Conservation (phyloP, 2,888 invertebrate genomes). For the Boloria selene region DNA sequence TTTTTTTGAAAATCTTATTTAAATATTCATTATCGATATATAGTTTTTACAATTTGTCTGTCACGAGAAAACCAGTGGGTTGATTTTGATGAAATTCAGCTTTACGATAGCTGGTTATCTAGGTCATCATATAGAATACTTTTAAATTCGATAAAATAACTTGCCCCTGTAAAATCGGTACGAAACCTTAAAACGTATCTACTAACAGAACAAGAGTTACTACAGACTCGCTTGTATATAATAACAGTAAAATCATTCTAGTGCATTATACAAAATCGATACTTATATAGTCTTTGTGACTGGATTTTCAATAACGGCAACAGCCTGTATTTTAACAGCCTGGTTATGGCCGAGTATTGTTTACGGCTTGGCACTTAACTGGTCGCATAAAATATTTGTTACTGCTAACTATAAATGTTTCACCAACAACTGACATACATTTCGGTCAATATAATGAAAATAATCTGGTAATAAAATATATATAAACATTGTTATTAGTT, state of each 20-base stretch:
- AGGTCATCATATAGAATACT: too few species aligned
- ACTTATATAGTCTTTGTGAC: conserved; percentile 41
- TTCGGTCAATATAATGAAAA: conserved; percentile 23
- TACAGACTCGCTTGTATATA: too few species aligned
- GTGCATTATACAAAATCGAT: conserved; percentile 33
- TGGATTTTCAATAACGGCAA: conserved; percentile 42
- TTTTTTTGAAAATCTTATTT: too few species aligned
- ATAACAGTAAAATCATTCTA: neutral
- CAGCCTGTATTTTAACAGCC: conserved; percentile 40
- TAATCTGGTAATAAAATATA: neutral
- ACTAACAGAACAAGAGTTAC: too few species aligned
- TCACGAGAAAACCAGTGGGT: too few species aligned
- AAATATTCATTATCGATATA: too few species aligned
- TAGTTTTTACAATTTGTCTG: too few species aligned
- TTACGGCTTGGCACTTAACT: conserved; percentile 41
- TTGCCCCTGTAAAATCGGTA: too few species aligned
- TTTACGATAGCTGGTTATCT: too few species aligned
- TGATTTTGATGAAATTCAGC: too few species aligned
- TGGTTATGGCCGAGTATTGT: conserved; percentile 40
- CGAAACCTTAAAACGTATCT: too few species aligned
- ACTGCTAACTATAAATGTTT: conserved; percentile 39
- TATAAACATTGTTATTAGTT: neutral
- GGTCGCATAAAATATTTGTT: conserved; percentile 42
- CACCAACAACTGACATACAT: conserved; percentile 29
- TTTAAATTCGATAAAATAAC: too few species aligned